Base-by-base conservation (phyloP, 2,113 vertebrate species). In the Hystrix cristata region DNA sequence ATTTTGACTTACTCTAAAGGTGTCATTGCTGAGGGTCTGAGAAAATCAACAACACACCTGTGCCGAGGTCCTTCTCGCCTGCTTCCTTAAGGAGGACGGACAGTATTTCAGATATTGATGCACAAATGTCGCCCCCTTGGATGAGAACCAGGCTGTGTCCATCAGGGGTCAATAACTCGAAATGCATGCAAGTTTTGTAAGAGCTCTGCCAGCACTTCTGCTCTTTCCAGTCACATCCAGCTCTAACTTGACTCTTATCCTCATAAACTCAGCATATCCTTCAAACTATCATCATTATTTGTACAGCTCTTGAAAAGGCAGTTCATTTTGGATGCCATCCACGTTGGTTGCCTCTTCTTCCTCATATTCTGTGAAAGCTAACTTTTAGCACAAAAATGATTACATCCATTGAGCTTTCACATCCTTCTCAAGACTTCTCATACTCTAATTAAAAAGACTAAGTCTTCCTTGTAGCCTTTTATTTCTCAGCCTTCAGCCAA, bases 121-220 rank as follows among this genome's bases (percentile, higher is more conserved):
- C 2, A 25, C 43, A 23, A 55, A 34, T 34, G 18, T n/a, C 11
- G n/a, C 11, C 14, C 0, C 0, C 2, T 18, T 60, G n/a, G 31
- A 18, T 43, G 60, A 93, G 59, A 80, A 12, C 8, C 53, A 83
- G 67, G 55, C 19, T 72, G 76, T 27, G 7, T 93, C 31, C 4
- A 2, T 31, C 11, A 46, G 7, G 34, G 23, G 53, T 10, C 60
- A 10, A 31, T 7, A 18, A 72, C 25, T 7, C 5, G 3, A 12
- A 10, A 25, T 4, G 19, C 2, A 6, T 48, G 1, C 7, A 23
- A 38, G 6, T 29, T 65, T 10, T 9, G 21, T 64, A 46, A 2
- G 11, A 65, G 34, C 27, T 78, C 59, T 64, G 43, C 55, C 55
- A 38, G 21, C 25, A 43, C 12, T 23, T 43, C 53, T 21, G 8